phyloP scores from a whole-genome alignment of 2,797 vertebrate genomes.

The Anas bahamensis region DNA sequence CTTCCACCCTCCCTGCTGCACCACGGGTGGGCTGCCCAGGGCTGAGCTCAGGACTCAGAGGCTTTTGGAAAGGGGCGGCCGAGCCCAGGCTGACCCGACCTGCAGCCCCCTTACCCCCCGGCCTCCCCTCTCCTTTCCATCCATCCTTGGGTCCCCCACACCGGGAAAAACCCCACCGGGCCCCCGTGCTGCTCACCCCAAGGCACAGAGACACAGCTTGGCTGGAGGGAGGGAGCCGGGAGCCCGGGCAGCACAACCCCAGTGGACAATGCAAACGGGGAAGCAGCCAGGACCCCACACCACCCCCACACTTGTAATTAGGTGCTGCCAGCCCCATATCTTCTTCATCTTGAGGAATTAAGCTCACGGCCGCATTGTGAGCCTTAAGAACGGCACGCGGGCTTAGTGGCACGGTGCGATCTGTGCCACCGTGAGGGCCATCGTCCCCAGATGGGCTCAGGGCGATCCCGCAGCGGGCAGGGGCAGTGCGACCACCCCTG shows the following conservation, averaged over 20 bases:
- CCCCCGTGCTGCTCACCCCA: background rate
- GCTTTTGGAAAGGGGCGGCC: too few species aligned
- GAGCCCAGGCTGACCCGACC: background rate
- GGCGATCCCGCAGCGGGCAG: conserved; percentile 7
- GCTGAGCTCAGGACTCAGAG: too few species aligned
- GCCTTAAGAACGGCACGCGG: conserved; percentile 27
- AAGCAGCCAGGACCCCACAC: background rate
- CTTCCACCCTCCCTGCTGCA: background rate
- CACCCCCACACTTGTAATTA: background rate
- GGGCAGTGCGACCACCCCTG: rapidly evolving
- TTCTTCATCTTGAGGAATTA: conserved; percentile 58
- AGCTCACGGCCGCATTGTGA: conserved; percentile 30
- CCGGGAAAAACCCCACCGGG: background rate
- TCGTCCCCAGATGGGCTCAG: conserved; percentile 53
- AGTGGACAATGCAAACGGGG: background rate
- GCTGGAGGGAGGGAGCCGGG: background rate
- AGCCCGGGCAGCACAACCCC: background rate
- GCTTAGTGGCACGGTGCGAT: too few species aligned
- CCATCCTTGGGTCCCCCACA: background rate
- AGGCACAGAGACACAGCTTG: background rate
- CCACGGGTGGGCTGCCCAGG: background rate
- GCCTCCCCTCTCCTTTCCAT: background rate
- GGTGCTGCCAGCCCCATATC: conserved; percentile 56
- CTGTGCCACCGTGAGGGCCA: conserved; percentile 33
- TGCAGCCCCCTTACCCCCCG: background rate